Evolutionary conservation across 2,797 vertebrate genomes (phyloP).

Genomic region (Zalophus californianus): DNA sequence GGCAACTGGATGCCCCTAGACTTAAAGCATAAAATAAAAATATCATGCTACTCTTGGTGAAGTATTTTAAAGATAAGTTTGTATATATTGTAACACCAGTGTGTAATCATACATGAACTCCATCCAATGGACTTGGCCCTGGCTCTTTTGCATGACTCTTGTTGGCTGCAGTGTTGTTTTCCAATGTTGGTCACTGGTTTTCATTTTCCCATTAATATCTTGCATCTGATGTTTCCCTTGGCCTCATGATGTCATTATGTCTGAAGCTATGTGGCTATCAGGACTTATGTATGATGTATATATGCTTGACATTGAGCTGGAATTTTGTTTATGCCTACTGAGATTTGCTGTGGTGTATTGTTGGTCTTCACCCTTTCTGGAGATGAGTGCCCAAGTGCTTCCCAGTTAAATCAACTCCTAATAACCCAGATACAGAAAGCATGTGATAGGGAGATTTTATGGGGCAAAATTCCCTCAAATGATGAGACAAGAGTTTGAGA

Average conservation of each 20-base stretch:
- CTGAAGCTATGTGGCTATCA: background rate
- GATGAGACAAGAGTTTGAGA: background rate
- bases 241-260: background rate
- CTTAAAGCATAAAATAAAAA: background rate
- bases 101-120: background rate
- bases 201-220: background rate
- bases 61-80: background rate
- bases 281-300: background rate
- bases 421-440: background rate
- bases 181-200: background rate
- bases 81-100: background rate
- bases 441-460: background rate
- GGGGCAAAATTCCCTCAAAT: background rate
- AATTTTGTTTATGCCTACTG: background rate
- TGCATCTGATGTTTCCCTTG: background rate
- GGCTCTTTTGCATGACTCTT: background rate
- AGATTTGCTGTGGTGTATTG: background rate
- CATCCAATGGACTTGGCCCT: background rate
- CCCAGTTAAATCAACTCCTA: background rate
- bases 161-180: background rate
- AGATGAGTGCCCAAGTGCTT: background rate
- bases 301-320: background rate
- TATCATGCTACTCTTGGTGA: background rate
- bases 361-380: background rate
- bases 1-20: background rate